phyloP scores from a whole-genome alignment of 2,797 vertebrate genomes.

The Sphenopsis melanotis region DNA sequence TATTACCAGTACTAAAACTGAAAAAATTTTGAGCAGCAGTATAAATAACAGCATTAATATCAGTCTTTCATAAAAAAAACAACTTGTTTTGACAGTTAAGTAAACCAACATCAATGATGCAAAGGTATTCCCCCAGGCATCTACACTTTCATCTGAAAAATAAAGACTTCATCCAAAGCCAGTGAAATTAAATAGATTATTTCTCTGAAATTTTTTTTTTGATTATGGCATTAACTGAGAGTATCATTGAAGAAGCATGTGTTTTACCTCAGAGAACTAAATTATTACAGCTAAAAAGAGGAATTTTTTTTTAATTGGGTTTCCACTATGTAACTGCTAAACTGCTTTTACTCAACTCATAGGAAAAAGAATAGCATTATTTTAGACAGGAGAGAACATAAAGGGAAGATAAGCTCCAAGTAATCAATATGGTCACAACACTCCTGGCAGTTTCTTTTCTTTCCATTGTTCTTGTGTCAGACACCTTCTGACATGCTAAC shows the following conservation, averaged over 20 bases:
- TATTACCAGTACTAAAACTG: neutral
- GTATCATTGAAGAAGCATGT: neutral
- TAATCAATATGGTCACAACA: constrained; percentile 13
- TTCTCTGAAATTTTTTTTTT: neutral
- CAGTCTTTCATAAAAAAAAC: neutral
- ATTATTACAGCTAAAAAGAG: neutral
- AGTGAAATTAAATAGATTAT: neutral
- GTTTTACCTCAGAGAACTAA: neutral
- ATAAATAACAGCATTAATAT: neutral
- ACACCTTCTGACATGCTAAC: neutral
- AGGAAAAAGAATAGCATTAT: neutral
- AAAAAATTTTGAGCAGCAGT: neutral
- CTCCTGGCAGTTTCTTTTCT: neutral
- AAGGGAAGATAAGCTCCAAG: neutral
- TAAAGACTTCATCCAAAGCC: neutral
- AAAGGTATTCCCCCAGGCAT: neutral
- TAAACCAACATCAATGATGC: neutral
- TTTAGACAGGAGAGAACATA: neutral
- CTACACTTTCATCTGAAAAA: neutral
- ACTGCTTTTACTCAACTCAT: neutral
- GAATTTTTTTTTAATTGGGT: neutral
- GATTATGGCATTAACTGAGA: neutral
- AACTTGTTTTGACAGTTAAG: neutral
- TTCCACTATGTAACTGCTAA: neutral
- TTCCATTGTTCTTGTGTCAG: neutral